Evolutionary conservation across 2,888 invertebrate genomes (phyloP).

Genomic region (Meteorus colon): DNA sequence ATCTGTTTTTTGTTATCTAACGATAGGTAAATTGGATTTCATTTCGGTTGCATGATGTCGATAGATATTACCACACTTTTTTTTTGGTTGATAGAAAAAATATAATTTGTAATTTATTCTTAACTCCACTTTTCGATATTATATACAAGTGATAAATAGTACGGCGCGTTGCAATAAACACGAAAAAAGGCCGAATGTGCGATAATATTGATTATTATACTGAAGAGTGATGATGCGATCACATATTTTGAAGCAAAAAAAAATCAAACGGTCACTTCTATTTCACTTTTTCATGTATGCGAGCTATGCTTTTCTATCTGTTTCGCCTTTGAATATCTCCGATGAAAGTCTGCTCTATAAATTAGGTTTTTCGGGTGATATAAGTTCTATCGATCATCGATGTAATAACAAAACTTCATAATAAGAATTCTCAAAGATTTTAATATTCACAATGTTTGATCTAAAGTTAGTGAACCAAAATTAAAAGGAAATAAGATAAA

Average conservation of each 20-base stretch:
- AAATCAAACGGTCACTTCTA: background rate
- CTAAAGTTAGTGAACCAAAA: background rate
- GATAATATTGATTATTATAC: conserved; percentile 59
- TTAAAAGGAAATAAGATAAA: conserved; percentile 1
- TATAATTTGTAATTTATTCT: conserved; percentile 70
- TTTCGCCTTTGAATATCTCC: conserved; percentile 43
- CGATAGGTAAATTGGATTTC: conserved; percentile 53
- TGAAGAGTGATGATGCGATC: conserved; percentile 39
- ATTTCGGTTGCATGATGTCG: conserved; percentile 66
- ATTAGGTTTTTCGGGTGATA: background rate
- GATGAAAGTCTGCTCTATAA: conserved; percentile 8
- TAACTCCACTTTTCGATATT: conserved; percentile 64
- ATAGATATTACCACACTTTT: conserved; percentile 65
- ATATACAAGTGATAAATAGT: conserved; percentile 72
- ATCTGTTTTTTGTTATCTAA: conserved; percentile 36
- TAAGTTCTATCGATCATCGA: background rate
- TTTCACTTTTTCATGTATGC: background rate
- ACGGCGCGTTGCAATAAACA: conserved; percentile 64
- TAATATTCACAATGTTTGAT: background rate
- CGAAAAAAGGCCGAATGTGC: conserved; percentile 67
- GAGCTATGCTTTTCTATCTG: conserved; percentile 26
- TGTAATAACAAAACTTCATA: background rate
- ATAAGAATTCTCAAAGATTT: background rate
- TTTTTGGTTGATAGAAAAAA: conserved; percentile 72
- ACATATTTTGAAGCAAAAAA: background rate